Conservation (phyloP, 2,888 invertebrate genomes). For the Marronus borbonicus region DNA sequence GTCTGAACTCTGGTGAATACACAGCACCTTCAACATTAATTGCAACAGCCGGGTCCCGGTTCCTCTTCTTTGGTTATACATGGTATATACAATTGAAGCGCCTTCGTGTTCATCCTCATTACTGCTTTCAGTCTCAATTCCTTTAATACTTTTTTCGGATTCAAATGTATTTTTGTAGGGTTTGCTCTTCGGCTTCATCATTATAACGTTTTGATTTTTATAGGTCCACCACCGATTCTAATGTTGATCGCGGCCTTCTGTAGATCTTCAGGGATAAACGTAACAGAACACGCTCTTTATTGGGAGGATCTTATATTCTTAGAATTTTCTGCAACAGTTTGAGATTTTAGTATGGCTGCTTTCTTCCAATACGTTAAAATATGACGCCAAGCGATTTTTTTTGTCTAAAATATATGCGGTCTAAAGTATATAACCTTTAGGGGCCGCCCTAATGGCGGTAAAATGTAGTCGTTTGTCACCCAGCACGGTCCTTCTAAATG, state of each 20-base stretch:
- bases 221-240: not conserved
- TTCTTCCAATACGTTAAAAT: not conserved
- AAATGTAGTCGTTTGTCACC: no score
- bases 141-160: not conserved
- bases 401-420: no score
- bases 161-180: not conserved
- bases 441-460: no score
- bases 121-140: not conserved
- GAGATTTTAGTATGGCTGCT: not conserved
- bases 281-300: conserved; percentile 1
- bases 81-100: no score
- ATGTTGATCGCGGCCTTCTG: no score
- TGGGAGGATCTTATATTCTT: not conserved
- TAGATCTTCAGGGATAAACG: not conserved
- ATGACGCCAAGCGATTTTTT: not conserved
- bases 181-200: not conserved
- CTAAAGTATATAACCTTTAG: no score
- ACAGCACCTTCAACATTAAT: no score
- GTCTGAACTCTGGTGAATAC: no score
- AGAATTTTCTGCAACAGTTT: not conserved
- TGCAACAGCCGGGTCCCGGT: not conserved
- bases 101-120: no score
- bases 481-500: no score
- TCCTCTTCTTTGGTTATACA: not conserved
- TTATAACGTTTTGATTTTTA: not conserved